Evolutionary conservation across 2,113 vertebrate species (phyloP).

Genomic region (Toxostoma redivivum): DNA sequence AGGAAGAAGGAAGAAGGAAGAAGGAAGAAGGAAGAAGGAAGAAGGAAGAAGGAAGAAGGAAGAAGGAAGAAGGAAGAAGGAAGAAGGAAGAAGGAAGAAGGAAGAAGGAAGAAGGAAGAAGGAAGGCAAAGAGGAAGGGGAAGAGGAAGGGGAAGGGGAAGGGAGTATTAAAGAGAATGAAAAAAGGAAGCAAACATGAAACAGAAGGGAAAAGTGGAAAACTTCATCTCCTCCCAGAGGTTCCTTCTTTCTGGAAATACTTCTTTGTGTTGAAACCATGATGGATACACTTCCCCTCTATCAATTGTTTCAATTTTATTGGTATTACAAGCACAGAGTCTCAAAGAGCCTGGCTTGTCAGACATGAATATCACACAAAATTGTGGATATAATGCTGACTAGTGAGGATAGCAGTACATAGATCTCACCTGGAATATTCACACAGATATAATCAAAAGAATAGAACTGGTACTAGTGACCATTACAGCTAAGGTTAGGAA

Average conservation of each 20-base stretch:
- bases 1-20: too few species aligned
- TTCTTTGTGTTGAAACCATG: not conserved
- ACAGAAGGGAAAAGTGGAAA: not conserved
- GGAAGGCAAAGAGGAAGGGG: not conserved
- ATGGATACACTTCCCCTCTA: not conserved
- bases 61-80: not conserved
- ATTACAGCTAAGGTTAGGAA: not conserved
- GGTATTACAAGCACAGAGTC: not conserved
- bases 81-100: rapidly evolving
- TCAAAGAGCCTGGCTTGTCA: not conserved
- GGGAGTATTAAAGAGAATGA: too few species aligned
- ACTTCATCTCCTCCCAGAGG: rapidly evolving
- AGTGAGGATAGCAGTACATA: not conserved
- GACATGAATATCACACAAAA: not conserved
- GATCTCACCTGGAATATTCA: not conserved
- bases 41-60: not conserved
- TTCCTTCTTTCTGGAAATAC: not conserved
- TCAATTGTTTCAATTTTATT: not conserved
- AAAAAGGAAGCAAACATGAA: not conserved
- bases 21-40: too few species aligned
- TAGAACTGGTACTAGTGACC: not conserved
- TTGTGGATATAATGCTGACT: not conserved
- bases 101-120: too few species aligned
- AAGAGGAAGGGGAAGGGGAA: rapidly evolving
- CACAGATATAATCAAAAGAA: rapidly evolving